phyloP scores from a whole-genome alignment of 2,113 vertebrate species.

The Caloenas nicobarica region DNA sequence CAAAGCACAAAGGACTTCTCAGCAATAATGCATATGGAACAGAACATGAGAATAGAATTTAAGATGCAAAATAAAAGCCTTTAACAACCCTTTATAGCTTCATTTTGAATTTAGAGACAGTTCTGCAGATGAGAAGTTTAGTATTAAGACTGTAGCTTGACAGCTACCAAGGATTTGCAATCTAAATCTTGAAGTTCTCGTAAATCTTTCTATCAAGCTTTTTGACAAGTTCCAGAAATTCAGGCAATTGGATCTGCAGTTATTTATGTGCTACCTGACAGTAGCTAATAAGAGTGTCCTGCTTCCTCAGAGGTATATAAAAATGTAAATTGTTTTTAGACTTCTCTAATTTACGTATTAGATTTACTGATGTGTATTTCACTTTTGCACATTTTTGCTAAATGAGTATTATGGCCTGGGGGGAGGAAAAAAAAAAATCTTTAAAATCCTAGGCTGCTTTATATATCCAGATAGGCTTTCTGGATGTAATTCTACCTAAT shows the following conservation, averaged over 20 bases:
- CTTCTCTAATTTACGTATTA: neutral
- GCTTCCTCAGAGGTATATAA: neutral
- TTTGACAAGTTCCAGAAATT: conserved; percentile 15
- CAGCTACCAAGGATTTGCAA: neutral
- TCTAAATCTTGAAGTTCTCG: neutral
- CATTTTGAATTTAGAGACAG: neutral
- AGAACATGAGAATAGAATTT: neutral
- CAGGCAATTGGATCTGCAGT: neutral
- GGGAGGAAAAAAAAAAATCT: neutral
- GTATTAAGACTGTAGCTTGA: neutral
- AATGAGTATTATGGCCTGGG: neutral
- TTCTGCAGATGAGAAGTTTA: neutral
- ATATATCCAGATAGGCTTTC: neutral
- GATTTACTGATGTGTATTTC: neutral
- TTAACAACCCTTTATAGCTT: neutral
- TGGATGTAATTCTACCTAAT: neutral
- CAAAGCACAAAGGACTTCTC: neutral
- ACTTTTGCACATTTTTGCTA: neutral
- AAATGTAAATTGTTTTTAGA: conserved; percentile 7
- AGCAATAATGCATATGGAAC: neutral
- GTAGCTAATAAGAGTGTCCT: conserved; percentile 5
- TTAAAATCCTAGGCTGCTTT: neutral
- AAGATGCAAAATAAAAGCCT: neutral
- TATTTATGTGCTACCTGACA: neutral
- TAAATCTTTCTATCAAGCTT: conserved; percentile 25